Evolutionary conservation across 2,888 invertebrate species (phyloP), one percentile per base, ranked within the genome.

Genomic region (Perithous albicinctus): DNA sequence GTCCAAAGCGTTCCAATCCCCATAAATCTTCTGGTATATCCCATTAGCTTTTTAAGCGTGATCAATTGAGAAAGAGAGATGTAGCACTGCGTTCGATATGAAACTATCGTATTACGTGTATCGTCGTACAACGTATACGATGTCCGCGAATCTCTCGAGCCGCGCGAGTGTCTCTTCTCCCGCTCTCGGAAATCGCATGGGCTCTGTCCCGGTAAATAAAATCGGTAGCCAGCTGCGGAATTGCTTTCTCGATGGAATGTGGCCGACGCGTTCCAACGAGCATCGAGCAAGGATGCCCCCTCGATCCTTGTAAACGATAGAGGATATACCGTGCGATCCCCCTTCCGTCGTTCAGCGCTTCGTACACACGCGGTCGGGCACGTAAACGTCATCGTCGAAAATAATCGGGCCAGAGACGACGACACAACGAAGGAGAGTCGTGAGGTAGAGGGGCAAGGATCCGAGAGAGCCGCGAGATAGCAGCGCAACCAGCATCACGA

Each of bases 311-410:
- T 29, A 70, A 56, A 70, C 56, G 8, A n/a, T n/a, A 38, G 26
- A 41, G 15, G 56, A 56, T 35, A 26, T 38, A 23, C 15, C 2
- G 29, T 6, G 7, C 8, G 7, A n/a, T n/a, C n/a, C 32, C 18
- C 32, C 18, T 32, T 15, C 32, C 18, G 6, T 8, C 18, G 29
- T 32, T 63, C 69, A 46, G 48, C 61, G 72, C 54, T 51, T 63
- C 61, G 38, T 63, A 61, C 79, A 80, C 76, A 81, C 82, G 84
- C 72, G 72, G 72, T 59, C 72, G 56, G 75, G 84, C 80, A 80
- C 85, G 82, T 80, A 85, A 87, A 86, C 90, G 90, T 91, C 91
- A 91, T 91, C 90, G 85, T 90, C 89, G 85, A 89, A 91, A 91
- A 90, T 91, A 90, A 90, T 90, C 89, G 86, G 85, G 85, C 85